Evolutionary conservation across 1,140 invertebrate genomes (phyloP).

Genomic region (Papilio machaon): DNA sequence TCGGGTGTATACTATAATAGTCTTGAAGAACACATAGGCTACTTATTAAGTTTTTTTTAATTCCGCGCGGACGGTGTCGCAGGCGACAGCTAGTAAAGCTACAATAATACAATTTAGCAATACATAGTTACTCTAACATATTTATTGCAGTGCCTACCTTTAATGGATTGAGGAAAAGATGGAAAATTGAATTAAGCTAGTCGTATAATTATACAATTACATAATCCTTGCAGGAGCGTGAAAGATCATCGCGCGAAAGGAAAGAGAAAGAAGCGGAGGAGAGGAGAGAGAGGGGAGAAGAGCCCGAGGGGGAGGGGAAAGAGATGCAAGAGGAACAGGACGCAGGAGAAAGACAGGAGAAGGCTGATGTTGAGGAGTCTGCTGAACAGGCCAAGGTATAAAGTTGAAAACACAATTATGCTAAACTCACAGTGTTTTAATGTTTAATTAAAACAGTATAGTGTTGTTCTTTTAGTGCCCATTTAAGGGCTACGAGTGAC

Average conservation of each 20-base stretch:
- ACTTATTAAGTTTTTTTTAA: too few relatives aligned
- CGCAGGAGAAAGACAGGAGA: not conserved
- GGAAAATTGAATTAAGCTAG: not conserved
- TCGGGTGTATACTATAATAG: too few relatives aligned
- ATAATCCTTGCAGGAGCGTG: conserved; percentile 53
- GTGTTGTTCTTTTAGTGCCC: too few relatives aligned
- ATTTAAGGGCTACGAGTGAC: too few relatives aligned
- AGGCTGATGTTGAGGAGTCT: conserved; percentile 40
- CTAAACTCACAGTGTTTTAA: too few relatives aligned
- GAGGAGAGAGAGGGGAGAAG: conserved; percentile 51
- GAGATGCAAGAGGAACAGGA: conserved; percentile 26
- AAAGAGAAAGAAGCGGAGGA: conserved; percentile 69
- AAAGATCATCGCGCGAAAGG: conserved; percentile 64
- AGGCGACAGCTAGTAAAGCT: not conserved
- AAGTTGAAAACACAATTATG: too few relatives aligned
- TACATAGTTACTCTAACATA: too few relatives aligned
- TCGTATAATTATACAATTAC: too few relatives aligned
- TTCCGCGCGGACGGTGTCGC: too few relatives aligned
- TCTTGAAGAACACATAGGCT: too few relatives aligned
- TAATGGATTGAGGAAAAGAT: not conserved
- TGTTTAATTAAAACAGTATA: too few relatives aligned
- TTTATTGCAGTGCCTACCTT: not conserved
- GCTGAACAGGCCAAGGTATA: conserved; percentile 42
- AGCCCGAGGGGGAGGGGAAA: conserved; percentile 40
- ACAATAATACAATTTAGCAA: not conserved